These are phyloP conservation scores for Pachyuromys duprasi DNA, from an alignment of 2,797 vertebrate species.

Conservation along the genomic window DNA sequence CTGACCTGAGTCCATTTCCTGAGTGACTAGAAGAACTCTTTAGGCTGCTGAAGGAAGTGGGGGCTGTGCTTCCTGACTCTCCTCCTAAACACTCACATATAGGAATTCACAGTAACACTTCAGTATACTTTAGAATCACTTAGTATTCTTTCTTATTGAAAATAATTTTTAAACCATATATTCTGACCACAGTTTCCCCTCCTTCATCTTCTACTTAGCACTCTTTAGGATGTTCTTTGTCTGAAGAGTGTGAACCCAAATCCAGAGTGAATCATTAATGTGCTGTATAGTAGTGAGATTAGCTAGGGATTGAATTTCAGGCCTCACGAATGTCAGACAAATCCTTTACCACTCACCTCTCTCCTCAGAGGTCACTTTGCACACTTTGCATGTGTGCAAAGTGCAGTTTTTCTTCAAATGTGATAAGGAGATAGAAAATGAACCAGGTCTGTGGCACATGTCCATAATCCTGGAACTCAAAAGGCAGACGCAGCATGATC, in stretches of 20 bases:
- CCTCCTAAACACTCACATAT: not conserved
- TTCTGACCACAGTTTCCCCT: not conserved
- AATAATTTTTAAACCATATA: not conserved
- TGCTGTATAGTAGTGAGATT: not conserved
- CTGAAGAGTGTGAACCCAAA: not conserved
- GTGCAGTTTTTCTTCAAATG: conserved; percentile 16
- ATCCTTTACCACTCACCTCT: not conserved
- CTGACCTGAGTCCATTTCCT: not conserved
- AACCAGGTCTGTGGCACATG: not conserved
- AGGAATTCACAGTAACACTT: not conserved
- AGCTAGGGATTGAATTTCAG: not conserved
- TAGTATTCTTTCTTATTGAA: conserved; percentile 11
- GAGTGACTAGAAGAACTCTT: no score
- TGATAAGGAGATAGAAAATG: conserved; percentile 26
- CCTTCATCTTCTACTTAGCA: not conserved
- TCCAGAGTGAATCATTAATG: not conserved
- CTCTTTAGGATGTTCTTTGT: conserved; percentile 50
- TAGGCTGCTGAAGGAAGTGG: not conserved
- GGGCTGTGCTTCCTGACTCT: not conserved
- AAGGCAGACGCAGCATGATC: not conserved
- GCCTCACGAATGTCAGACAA: not conserved
- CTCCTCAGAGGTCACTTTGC: not conserved
- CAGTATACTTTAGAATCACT: not conserved
- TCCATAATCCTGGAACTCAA: not conserved
- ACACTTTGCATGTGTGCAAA: not conserved